Percentiles rank a stretch among this genome's conserved stretches.
These are phyloP conservation scores for Eulemur coronatus DNA, from an alignment of 2,797 vertebrate genomes.

Conservation along the genomic window DNA sequence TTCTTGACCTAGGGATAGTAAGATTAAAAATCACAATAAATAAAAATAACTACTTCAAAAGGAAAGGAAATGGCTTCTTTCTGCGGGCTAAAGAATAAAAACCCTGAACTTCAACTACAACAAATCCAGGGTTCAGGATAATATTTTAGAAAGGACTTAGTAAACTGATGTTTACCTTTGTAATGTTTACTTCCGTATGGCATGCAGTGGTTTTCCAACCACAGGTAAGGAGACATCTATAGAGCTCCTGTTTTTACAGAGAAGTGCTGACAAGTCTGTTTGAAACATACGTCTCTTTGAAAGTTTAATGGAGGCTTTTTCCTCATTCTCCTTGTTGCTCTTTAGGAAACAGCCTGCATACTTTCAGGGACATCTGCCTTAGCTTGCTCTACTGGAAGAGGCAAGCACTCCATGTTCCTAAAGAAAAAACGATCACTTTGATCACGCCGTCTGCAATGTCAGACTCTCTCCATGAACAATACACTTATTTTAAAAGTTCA, in stretches of 20 bases:
- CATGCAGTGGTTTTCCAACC: neutral
- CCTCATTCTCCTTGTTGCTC: conserved; percentile 73
- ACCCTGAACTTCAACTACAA: neutral
- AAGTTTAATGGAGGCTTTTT: conserved; percentile 74
- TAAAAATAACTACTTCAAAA: neutral
- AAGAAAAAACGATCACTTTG: conserved; percentile 62
- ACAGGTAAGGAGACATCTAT: neutral
- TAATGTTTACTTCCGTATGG: neutral
- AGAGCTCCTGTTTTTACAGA: neutral
- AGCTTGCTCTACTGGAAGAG: conserved; percentile 51
- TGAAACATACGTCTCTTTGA: conserved; percentile 69
- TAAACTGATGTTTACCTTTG: neutral
- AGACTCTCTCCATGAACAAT: conserved; percentile 54
- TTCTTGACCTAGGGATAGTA: neutral
- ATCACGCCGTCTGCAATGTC: conserved; percentile 52
- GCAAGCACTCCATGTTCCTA: conserved; percentile 58
- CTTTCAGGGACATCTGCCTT: neutral
- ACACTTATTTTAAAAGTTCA: conserved; percentile 68
- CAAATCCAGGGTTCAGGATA: neutral
- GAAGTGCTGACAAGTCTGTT: conserved; percentile 68
- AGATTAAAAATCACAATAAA: neutral
- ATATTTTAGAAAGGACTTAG: neutral
- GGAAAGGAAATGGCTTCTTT: neutral
- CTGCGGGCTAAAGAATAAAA: neutral
- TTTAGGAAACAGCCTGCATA: conserved; percentile 67